A percentile compares a stretch with the other conserved stretches of the same genome.
Evolutionary conservation across 2,113 vertebrate genomes (phyloP).

Genomic region (Irena cyanogastra): DNA sequence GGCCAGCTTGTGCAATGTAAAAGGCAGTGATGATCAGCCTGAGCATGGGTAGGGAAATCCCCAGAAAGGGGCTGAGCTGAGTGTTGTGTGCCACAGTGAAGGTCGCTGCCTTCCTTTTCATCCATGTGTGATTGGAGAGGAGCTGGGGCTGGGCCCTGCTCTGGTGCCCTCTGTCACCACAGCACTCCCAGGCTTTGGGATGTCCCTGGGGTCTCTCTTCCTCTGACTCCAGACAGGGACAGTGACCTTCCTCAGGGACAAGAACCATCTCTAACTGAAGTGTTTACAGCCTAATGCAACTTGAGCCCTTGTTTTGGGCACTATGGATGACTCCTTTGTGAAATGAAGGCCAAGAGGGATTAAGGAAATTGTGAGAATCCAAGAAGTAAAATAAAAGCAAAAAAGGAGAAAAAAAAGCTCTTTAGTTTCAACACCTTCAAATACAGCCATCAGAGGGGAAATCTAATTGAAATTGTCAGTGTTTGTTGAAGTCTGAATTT

Average conservation of each 20-base stretch:
- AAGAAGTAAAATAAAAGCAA: background rate
- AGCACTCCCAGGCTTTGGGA: background rate
- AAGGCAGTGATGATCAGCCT: background rate
- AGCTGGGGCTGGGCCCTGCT: background rate
- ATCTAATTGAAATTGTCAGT: background rate
- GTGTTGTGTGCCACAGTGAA: background rate
- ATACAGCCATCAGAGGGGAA: background rate
- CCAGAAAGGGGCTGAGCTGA: background rate
- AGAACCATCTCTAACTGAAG: background rate
- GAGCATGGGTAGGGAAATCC: background rate
- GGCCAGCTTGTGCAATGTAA: background rate
- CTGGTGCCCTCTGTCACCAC: background rate
- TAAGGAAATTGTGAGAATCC: background rate
- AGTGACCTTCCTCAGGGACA: background rate
- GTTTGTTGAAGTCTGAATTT: background rate
- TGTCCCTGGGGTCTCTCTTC: background rate
- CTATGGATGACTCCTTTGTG: background rate
- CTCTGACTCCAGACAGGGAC: background rate
- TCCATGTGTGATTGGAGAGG: accelerated
- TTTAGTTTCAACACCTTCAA: background rate
- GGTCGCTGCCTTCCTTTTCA: background rate
- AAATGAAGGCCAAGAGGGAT: background rate
- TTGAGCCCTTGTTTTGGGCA: background rate
- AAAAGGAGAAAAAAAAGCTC: background rate
- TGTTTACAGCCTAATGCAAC: background rate